Percentiles rank a stretch among this genome's conserved stretches.
Evolutionary conservation across 2,797 vertebrate genomes (phyloP).

Genomic region (Tolypeutes matacus): DNA sequence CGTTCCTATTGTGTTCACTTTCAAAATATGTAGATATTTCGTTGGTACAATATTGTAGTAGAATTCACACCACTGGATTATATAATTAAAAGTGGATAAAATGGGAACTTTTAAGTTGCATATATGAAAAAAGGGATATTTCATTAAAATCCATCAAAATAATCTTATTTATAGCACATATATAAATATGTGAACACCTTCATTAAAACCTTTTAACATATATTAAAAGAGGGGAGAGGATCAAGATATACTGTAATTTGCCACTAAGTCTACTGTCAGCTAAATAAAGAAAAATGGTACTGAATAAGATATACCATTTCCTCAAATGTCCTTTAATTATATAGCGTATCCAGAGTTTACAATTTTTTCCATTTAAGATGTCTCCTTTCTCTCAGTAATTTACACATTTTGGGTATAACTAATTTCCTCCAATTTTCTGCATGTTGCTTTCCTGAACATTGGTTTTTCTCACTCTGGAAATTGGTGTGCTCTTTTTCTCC

Average conservation of each 20-base stretch:
- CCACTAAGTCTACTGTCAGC: not conserved
- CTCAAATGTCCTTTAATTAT: fast-evolving
- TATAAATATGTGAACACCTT: fast-evolving
- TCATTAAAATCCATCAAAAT: not conserved
- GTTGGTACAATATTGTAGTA: no score
- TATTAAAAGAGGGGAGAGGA: no score
- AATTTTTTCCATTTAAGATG: fast-evolving
- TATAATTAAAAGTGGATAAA: no score
- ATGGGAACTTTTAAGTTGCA: no score
- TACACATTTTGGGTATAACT: not conserved
- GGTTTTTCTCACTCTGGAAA: not conserved
- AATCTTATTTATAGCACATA: no score
- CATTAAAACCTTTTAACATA: fast-evolving
- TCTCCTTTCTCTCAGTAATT: not conserved
- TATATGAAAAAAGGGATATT: not conserved
- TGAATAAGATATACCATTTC: fast-evolving
- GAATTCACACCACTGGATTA: no score
- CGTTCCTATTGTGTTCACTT: not conserved
- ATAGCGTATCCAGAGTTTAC: fast-evolving
- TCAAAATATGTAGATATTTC: not conserved
- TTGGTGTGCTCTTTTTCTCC: fast-evolving
- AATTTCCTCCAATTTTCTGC: not conserved
- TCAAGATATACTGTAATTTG: fast-evolving
- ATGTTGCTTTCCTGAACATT: fast-evolving
- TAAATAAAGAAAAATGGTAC: not conserved